Evolutionary conservation across 2,113 vertebrate species (phyloP).

Genomic region (Lathamus discolor): DNA sequence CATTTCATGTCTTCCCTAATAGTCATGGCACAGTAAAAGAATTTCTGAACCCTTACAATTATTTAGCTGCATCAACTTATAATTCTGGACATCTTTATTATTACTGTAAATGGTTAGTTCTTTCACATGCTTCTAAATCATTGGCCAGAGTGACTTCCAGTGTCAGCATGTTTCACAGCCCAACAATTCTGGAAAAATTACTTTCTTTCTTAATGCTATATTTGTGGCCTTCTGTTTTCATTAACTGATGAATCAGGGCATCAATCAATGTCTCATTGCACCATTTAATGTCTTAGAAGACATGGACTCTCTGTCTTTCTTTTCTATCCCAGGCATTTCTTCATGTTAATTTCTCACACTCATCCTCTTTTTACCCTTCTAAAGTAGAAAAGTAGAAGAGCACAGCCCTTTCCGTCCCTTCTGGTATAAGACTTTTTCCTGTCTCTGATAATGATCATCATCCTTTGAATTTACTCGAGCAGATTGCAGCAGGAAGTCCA

Average conservation of each 20-base stretch:
- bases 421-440: background rate
- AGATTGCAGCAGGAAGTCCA: background rate
- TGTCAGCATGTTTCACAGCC: background rate
- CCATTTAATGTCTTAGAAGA: background rate
- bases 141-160: background rate
- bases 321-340: background rate
- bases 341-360: background rate
- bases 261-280: background rate
- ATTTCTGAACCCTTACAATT: constrained; percentile 6
- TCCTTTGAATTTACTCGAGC: background rate
- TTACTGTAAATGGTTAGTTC: background rate
- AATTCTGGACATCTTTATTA: background rate
- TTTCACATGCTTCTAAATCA: background rate
- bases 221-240: background rate
- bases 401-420: background rate
- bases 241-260: background rate
- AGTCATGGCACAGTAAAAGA: background rate
- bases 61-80: background rate
- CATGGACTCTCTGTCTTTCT: background rate
- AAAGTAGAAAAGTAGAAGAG: background rate
- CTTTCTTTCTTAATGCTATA: background rate
- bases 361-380: background rate
- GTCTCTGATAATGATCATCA: background rate
- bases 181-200: background rate
- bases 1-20: background rate